A percentile compares a stretch with the other conserved stretches of the same genome.
Conservation (phyloP, 2,797 vertebrate species). For the Luscinia megarhynchos region DNA sequence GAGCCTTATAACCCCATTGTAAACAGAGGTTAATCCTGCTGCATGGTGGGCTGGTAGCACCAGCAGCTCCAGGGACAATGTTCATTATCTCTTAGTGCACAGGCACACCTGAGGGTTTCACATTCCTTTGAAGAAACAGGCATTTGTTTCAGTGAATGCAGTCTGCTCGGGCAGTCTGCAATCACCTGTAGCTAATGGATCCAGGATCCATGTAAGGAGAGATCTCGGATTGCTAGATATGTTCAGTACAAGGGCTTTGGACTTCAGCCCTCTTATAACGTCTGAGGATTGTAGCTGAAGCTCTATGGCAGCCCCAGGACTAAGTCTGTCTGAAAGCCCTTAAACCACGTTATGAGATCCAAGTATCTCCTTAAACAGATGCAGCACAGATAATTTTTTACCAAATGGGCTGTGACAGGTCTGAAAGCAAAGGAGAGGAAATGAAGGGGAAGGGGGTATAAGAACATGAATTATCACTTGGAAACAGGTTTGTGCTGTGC, state of each 20-base stretch:
- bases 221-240: background rate
- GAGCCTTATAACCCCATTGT: background rate
- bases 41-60: background rate
- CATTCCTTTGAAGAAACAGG: background rate
- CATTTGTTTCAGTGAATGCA: background rate
- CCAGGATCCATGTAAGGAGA: background rate
- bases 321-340: background rate
- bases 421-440: background rate
- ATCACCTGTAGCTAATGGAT: background rate
- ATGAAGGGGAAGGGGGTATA: background rate
- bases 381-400: background rate
- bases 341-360: background rate
- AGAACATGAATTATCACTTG: background rate
- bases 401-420: background rate
- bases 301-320: background rate
- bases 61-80: background rate
- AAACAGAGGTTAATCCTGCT: background rate
- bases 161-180: background rate
- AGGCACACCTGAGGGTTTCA: background rate
- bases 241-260: background rate
- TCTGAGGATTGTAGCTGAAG: background rate
- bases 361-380: background rate
- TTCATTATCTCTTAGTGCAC: background rate
- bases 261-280: background rate
- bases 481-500: background rate